These are phyloP conservation scores for Macropodus opercularis DNA, from an alignment of 2,797 vertebrate species.

Conservation along the genomic window DNA sequence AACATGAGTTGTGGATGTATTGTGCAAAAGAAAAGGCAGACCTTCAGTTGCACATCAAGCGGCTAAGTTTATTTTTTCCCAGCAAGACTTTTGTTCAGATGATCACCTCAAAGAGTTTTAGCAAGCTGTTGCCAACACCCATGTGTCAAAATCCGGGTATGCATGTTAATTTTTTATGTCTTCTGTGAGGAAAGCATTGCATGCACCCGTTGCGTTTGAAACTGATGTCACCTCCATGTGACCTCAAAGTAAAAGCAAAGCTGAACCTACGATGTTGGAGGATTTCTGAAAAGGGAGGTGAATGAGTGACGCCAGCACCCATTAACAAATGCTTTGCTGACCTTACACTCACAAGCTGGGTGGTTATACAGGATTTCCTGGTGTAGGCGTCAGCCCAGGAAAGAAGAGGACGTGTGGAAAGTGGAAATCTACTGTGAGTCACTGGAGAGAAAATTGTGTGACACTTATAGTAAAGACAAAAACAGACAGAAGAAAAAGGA, in stretches of 20 bases:
- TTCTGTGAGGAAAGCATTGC: neutral
- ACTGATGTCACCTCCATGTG: neutral
- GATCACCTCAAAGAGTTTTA: slow-evolving; percentile 45
- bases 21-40: slow-evolving; percentile 22
- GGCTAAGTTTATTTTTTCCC: slow-evolving; percentile 36
- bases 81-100: slow-evolving; percentile 34
- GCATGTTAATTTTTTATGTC: neutral
- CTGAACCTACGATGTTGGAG: neutral
- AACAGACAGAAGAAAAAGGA: slow-evolving; percentile 1
- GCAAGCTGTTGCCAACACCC: slow-evolving; percentile 19
- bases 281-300: neutral
- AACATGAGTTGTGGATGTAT: slow-evolving; percentile 7
- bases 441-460: too few species aligned
- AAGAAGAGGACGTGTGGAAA: slow-evolving; percentile 72
- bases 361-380: slow-evolving; percentile 77
- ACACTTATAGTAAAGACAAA: too few species aligned
- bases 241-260: slow-evolving; percentile 6
- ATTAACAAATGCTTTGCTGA: slow-evolving; percentile 3
- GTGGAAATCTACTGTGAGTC: slow-evolving; percentile 23
- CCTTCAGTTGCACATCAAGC: slow-evolving; percentile 14
- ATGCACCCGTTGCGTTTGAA: slow-evolving; percentile 14
- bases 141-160: slow-evolving; percentile 22
- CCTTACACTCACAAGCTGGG: slow-evolving; percentile 13
- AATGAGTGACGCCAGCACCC: slow-evolving; percentile 11
- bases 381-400: slow-evolving; percentile 42